These are phyloP conservation scores for Autographa pulchrina DNA, from an alignment of 2,888 invertebrate genomes.

Conservation along the genomic window DNA sequence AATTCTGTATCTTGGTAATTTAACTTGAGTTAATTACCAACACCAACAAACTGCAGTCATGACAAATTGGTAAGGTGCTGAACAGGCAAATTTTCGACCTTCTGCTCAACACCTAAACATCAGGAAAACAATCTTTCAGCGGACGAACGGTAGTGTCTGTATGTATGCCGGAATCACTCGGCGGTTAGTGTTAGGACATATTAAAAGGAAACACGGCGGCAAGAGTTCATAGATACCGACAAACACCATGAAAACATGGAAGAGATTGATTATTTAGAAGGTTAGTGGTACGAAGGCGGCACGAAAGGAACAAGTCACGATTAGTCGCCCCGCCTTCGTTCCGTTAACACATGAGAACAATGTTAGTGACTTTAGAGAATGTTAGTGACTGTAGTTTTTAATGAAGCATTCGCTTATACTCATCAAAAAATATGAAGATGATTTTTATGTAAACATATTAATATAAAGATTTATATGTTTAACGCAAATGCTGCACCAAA, in stretches of 20 bases:
- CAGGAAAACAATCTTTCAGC: neutral
- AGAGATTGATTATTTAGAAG: neutral
- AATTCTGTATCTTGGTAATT: too few relatives aligned
- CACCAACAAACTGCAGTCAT: too few relatives aligned
- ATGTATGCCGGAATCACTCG: neutral
- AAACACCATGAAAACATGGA: neutral
- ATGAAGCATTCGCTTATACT: neutral
- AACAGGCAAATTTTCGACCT: neutral
- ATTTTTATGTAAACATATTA: neutral
- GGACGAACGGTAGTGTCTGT: neutral
- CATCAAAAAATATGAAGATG: neutral
- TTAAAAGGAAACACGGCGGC: conserved; percentile 1
- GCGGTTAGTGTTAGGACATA: neutral
- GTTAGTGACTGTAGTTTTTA: neutral
- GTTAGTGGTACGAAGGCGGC: neutral
- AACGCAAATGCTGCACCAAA: neutral
- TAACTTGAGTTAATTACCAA: too few relatives aligned
- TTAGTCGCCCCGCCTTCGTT: neutral
- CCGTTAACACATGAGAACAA: neutral
- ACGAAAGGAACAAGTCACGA: neutral
- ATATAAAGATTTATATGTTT: neutral
- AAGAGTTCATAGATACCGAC: neutral
- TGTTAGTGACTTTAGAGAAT: neutral
- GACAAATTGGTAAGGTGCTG: too few relatives aligned
- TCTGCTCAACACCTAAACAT: neutral